Evolutionary conservation across 2,113 vertebrate genomes (phyloP).

Genomic region (Apeltes quadracus): DNA sequence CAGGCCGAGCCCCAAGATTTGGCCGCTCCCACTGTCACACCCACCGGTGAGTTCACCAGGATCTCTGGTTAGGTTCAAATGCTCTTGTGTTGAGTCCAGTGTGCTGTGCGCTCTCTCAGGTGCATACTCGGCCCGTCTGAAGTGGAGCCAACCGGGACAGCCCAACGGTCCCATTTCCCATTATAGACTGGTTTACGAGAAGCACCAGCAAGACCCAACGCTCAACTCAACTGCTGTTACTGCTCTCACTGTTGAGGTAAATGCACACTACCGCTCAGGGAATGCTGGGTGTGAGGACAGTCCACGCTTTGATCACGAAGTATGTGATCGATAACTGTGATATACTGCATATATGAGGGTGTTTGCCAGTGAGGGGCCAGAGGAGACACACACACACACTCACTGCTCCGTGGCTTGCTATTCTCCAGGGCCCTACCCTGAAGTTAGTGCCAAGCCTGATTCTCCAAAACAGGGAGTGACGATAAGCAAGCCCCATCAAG

Average conservation of each 20-base stretch:
- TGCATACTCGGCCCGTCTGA: slow-evolving; percentile 85
- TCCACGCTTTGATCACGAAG: not conserved
- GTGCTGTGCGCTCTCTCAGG: slow-evolving; percentile 52
- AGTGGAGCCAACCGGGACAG: slow-evolving; percentile 83
- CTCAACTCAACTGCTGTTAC: slow-evolving; percentile 75
- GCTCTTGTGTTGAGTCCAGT: not conserved
- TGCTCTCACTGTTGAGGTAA: slow-evolving; percentile 88
- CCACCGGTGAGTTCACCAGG: slow-evolving; percentile 70
- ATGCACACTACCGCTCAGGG: slow-evolving; percentile 17
- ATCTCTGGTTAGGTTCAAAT: not conserved
- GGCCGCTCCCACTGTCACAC: slow-evolving; percentile 76
- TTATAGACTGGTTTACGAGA: slow-evolving; percentile 85
- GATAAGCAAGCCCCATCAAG: slow-evolving; percentile 12
- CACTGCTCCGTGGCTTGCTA: slow-evolving; percentile 29
- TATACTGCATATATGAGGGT: slow-evolving; percentile 14
- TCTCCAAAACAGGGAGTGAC: slow-evolving; percentile 22
- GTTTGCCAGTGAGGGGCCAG: slow-evolving; percentile 65
- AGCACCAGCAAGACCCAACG: slow-evolving; percentile 78
- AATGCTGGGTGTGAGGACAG: not conserved
- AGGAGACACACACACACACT: slow-evolving; percentile 44
- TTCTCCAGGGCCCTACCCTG: slow-evolving; percentile 46
- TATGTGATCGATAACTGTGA: not conserved
- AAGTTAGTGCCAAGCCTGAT: slow-evolving; percentile 26
- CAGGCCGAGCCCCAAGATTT: slow-evolving; percentile 84
- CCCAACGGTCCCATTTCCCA: slow-evolving; percentile 86